Evolutionary conservation across 1,140 invertebrate species (phyloP).

Genomic region (Sarcophaga peregrina): DNA sequence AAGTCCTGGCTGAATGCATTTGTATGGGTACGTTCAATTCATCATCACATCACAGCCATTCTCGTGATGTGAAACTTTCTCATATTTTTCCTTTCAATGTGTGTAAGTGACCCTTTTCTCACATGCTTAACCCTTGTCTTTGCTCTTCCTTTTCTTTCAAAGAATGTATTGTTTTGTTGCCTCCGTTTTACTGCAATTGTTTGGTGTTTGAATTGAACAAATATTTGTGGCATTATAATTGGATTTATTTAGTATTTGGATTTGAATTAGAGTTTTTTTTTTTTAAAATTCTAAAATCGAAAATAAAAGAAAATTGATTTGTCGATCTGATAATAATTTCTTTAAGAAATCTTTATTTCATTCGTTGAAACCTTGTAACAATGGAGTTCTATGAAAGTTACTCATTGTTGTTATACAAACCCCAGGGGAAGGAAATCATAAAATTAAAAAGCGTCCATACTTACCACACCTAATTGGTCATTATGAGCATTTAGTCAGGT

Average conservation of each 20-base stretch:
- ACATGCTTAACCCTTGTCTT: constrained; percentile 22
- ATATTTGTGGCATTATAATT: constrained; percentile 40
- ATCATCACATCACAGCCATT: no score
- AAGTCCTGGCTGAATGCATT: no score
- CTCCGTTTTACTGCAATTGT: background rate
- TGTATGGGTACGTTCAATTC: no score
- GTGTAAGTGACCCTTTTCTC: constrained; percentile 6
- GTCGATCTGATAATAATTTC: background rate
- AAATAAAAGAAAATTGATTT: background rate
- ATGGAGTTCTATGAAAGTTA: no score
- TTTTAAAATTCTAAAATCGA: background rate
- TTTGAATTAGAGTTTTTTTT: background rate
- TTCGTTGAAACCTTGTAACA: no score
- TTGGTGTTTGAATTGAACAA: constrained; percentile 29
- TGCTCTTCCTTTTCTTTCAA: background rate
- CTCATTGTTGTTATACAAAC: no score
- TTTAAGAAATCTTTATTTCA: no score
- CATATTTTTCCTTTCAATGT: constrained; percentile 1
- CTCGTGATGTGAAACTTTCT: background rate
- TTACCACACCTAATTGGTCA: no score
- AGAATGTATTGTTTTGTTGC: background rate
- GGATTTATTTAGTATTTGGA: constrained; percentile 19
- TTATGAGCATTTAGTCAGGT: no score
- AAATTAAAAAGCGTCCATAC: no score
- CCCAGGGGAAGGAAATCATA: no score